These are phyloP conservation scores for Mormoops blainvillei DNA, from an alignment of 2,113 vertebrate species.

Conservation along the genomic window DNA sequence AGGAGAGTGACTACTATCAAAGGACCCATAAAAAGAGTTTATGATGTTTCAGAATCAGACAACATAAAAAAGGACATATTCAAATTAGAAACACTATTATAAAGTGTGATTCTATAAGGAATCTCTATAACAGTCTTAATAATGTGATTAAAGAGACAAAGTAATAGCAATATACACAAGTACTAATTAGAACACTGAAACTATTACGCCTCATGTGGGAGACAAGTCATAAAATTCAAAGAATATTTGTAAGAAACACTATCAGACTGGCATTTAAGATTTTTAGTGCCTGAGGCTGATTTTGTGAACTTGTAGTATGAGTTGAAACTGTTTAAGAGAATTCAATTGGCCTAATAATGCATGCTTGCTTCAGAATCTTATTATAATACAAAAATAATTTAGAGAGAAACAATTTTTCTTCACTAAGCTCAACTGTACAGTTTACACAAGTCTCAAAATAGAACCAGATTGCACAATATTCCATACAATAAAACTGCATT, in stretches of 20 bases:
- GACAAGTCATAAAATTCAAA: conserved; percentile 87
- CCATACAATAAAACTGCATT: neutral
- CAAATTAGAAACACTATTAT: conserved; percentile 87
- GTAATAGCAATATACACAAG: conserved; percentile 87
- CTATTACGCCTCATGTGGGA: conserved; percentile 86
- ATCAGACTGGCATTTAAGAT: conserved; percentile 83
- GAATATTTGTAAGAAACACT: conserved; percentile 83
- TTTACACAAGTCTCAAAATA: neutral
- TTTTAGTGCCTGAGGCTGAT: conserved; percentile 80
- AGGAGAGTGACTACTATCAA: conserved; percentile 85
- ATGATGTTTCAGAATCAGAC: conserved; percentile 88
- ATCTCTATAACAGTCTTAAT: conserved; percentile 86
- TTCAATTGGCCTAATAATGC: conserved; percentile 67
- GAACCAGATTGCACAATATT: conserved; percentile 6
- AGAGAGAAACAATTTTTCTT: conserved; percentile 43
- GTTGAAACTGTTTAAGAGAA: conserved; percentile 79
- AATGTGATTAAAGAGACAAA: conserved; percentile 89
- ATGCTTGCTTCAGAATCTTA: conserved; percentile 40
- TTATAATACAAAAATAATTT: conserved; percentile 38
- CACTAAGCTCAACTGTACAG: neutral
- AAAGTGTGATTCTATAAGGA: conserved; percentile 85
- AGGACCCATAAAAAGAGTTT: conserved; percentile 87
- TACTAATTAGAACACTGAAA: conserved; percentile 88
- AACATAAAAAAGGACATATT: conserved; percentile 89
- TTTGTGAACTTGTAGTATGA: conserved; percentile 81